Evolutionary conservation across 2,888 invertebrate genomes (phyloP).

Genomic region (Coenonympha glycerion): DNA sequence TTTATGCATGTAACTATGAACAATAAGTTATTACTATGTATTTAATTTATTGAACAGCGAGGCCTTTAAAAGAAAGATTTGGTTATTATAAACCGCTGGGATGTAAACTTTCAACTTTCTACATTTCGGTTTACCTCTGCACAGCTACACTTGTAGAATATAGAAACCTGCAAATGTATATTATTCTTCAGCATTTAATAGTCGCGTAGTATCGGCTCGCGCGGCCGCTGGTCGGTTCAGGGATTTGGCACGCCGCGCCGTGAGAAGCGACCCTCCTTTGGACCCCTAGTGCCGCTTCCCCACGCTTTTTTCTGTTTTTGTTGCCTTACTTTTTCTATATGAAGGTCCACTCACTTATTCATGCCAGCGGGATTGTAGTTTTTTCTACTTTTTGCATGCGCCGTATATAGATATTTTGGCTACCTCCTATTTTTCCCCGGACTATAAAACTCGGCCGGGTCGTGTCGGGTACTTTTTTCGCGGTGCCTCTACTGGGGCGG

Average conservation of each 20-base stretch:
- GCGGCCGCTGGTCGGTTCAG: too few species aligned
- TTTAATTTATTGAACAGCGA: too few species aligned
- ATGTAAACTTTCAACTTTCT: too few species aligned
- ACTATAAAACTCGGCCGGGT: constrained; percentile 71
- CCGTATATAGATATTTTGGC: constrained; percentile 73
- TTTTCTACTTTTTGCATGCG: constrained; percentile 64
- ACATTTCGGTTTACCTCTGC: too few species aligned
- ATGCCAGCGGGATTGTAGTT: constrained; percentile 71
- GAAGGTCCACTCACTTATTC: constrained; percentile 73
- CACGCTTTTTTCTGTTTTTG: constrained; percentile 50
- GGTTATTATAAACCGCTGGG: too few species aligned
- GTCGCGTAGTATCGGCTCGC: constrained; percentile 25
- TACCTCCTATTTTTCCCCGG: constrained; percentile 70
- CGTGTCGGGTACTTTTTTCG: constrained; percentile 73
- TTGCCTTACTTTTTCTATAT: constrained; percentile 65
- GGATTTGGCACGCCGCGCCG: constrained; percentile 28
- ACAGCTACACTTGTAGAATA: too few species aligned
- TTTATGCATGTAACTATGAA: too few species aligned
- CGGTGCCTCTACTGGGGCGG: constrained; percentile 51
- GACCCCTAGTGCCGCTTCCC: constrained; percentile 39
- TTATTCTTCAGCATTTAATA: constrained; percentile 26
- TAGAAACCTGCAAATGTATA: too few species aligned
- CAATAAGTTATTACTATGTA: too few species aligned
- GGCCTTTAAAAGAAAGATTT: too few species aligned
- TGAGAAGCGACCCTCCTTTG: constrained; percentile 33